A percentile compares a stretch with the other conserved stretches of the same genome.
Evolutionary conservation across 2,797 vertebrate genomes (phyloP).

Genomic region (Amblyraja radiata): DNA sequence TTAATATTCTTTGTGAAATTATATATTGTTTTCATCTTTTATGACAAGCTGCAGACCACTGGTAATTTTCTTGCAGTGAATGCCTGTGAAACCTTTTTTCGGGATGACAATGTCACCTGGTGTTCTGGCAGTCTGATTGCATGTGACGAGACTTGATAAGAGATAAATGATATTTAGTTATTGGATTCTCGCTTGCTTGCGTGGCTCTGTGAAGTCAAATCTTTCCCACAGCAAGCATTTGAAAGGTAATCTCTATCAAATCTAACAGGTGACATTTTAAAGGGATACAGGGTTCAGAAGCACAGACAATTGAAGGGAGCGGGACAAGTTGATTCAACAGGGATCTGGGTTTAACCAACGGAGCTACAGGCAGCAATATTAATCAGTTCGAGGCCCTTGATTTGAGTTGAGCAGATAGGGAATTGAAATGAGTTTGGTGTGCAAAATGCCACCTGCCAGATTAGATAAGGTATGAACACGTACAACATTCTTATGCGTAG

Average conservation of each 20-base stretch:
- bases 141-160: not conserved
- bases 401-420: no score
- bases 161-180: not conserved
- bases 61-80: not conserved
- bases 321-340: not conserved
- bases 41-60: not conserved
- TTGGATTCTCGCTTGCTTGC: no score
- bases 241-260: not conserved
- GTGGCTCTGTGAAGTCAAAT: not conserved
- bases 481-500: no score
- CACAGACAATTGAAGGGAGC: not conserved
- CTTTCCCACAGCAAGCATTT: not conserved
- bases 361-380: not conserved
- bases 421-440: no score
- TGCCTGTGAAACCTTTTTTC: not conserved
- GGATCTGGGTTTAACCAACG: not conserved
- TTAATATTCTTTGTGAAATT: not conserved
- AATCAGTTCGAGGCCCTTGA: no score
- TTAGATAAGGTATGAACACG: no score
- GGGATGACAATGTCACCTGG: not conserved
- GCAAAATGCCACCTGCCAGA: no score
- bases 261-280: not conserved
- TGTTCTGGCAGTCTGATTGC: not conserved
- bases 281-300: not conserved
- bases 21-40: not conserved